phyloP scores from a whole-genome alignment of 2,888 invertebrate genomes.

The Cordilura impudica region DNA sequence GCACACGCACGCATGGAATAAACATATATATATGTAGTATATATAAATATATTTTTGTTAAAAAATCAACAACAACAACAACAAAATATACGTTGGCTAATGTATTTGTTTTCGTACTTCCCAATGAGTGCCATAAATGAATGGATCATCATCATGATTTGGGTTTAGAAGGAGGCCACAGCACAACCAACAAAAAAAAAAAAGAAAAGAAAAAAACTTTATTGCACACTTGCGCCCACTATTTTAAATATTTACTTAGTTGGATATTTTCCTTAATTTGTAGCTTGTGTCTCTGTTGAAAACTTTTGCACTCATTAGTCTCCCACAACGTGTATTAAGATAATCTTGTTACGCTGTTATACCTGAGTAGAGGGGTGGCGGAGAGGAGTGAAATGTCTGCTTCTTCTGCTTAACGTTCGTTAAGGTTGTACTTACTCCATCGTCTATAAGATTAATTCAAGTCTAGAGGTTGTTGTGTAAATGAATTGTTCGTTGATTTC shows the following conservation, averaged over 20 bases:
- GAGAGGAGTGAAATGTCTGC: constrained; percentile 32
- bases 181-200: background rate
- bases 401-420: constrained; percentile 27
- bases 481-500: constrained; percentile 77
- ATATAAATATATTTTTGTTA: too few species aligned
- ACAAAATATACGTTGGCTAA: background rate
- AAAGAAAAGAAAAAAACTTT: background rate
- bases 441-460: constrained; percentile 43
- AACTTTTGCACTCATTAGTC: constrained; percentile 76
- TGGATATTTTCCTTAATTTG: constrained; percentile 36
- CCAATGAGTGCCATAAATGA: constrained; percentile 44
- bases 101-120: constrained; percentile 45
- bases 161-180: background rate
- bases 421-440: constrained; percentile 24
- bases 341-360: constrained; percentile 67
- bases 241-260: constrained; percentile 8
- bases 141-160: constrained; percentile 54
- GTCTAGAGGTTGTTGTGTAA: constrained; percentile 74
- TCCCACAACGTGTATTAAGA: constrained; percentile 78
- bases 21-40: too few species aligned
- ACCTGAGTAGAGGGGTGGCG: background rate
- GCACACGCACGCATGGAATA: constrained; percentile 56
- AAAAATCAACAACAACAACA: background rate
- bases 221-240: constrained; percentile 42
- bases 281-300: constrained; percentile 40